phyloP scores from a whole-genome alignment of 2,113 vertebrate species.

The Oncorhynchus keta region DNA sequence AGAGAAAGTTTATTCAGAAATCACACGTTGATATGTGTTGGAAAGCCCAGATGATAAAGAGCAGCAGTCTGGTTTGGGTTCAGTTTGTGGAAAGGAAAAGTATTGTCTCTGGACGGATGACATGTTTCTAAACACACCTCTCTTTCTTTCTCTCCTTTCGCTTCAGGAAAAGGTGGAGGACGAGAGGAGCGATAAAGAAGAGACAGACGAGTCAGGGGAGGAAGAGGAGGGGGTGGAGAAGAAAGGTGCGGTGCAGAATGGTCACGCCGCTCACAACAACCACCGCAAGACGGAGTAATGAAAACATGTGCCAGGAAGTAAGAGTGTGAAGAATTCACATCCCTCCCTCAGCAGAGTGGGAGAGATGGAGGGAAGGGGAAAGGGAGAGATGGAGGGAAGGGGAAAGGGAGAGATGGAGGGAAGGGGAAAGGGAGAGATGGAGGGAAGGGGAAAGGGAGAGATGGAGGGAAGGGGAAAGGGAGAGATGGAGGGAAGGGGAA shows the following conservation, averaged over 20 bases:
- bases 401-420: neutral
- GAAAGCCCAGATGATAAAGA: slow-evolving; percentile 7
- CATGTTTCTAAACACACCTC: neutral
- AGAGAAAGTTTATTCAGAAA: too few relatives aligned
- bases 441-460: slow-evolving; percentile 11
- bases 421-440: neutral
- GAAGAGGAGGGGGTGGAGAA: slow-evolving; percentile 72
- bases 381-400: slow-evolving; percentile 28
- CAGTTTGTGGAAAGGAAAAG: slow-evolving; percentile 1
- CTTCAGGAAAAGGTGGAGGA: slow-evolving; percentile 82
- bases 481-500: slow-evolving; percentile 9
- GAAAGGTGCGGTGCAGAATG: slow-evolving; percentile 81
- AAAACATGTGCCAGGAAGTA: neutral
- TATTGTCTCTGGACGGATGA: neutral
- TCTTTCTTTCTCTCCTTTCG: neutral
- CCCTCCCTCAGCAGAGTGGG: slow-evolving; percentile 27
- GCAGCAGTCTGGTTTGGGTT: slow-evolving; percentile 15
- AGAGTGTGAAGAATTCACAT: slow-evolving; percentile 36
- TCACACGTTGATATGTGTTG: too few relatives aligned
- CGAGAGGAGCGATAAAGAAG: slow-evolving; percentile 89
- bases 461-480: neutral
- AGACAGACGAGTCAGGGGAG: slow-evolving; percentile 88
- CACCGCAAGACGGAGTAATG: slow-evolving; percentile 79
- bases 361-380: slow-evolving; percentile 24
- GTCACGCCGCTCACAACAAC: slow-evolving; percentile 81